Conservation (phyloP, 2,113 vertebrate genomes). For the Arizona elegans region DNA sequence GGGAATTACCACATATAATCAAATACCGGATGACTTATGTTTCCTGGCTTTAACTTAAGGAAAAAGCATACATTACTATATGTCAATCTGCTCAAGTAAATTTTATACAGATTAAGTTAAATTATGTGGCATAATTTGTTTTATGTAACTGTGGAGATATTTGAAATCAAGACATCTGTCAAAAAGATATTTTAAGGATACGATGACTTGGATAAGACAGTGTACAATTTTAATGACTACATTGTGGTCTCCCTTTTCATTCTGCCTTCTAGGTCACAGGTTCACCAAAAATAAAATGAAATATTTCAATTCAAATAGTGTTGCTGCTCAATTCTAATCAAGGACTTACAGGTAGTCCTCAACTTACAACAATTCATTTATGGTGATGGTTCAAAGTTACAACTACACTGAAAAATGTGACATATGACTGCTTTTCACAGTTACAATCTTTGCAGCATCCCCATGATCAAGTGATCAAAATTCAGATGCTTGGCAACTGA, state of each 20-base stretch:
- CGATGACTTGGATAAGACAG: constrained; percentile 48
- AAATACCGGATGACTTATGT: constrained; percentile 56
- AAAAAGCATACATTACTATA: constrained; percentile 53
- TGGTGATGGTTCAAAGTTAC: too few species aligned
- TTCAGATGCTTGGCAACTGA: too few species aligned
- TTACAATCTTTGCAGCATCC: too few species aligned
- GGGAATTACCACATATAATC: constrained; percentile 43
- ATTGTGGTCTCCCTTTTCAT: background rate
- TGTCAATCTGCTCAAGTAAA: constrained; percentile 58
- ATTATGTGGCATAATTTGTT: constrained; percentile 49
- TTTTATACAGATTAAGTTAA: constrained; percentile 56
- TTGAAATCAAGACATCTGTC: constrained; percentile 62
- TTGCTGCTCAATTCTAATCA: background rate
- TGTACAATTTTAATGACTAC: background rate
- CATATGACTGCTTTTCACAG: too few species aligned
- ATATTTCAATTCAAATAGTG: constrained; percentile 34
- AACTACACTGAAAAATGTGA: too few species aligned
- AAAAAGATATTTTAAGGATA: constrained; percentile 60
- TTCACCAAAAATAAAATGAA: constrained; percentile 30
- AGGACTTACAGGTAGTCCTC: background rate
- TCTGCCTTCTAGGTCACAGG: background rate
- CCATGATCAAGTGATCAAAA: too few species aligned
- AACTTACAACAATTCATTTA: too few species aligned
- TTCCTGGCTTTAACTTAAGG: constrained; percentile 61
- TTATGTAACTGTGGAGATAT: constrained; percentile 52